Conservation (phyloP, 2,113 vertebrate genomes). For the Benitochromis conjunctus region DNA sequence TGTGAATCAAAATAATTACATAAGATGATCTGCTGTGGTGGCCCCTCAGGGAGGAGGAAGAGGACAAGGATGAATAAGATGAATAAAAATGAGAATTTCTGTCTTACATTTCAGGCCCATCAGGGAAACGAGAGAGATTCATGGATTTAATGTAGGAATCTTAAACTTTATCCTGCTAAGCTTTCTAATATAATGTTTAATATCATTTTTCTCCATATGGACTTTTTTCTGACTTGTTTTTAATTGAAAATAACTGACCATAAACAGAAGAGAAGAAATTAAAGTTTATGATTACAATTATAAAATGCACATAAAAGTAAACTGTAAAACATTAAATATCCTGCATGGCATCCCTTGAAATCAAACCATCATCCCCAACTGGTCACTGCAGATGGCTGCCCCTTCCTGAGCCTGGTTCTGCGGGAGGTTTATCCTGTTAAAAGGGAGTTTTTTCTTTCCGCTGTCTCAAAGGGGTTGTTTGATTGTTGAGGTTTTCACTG, state of each 20-base stretch:
- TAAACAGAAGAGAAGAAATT: not conserved
- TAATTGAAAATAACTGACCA: not conserved
- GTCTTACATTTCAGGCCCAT: not conserved
- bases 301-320: not conserved
- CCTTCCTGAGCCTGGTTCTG: not conserved
- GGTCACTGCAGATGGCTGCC: not conserved
- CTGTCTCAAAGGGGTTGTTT: not conserved
- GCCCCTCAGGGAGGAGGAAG: not conserved
- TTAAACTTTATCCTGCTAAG: not conserved
- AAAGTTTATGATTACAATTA: not conserved
- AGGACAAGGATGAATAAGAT: not conserved
- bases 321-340: not conserved
- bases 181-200: not conserved
- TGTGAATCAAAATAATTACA: not conserved
- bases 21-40: not conserved
- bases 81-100: not conserved
- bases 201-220: not conserved
- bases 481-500: not conserved
- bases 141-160: not conserved
- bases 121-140: not conserved
- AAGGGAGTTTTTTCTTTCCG: accelerated
- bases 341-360: accelerated
- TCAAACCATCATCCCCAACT: not conserved
- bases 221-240: accelerated
- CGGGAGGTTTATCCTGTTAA: not conserved